A percentile compares a stretch with the other conserved stretches of the same genome.
phyloP scores from a whole-genome alignment of 2,888 invertebrate species.

The Athalia cordata region DNA sequence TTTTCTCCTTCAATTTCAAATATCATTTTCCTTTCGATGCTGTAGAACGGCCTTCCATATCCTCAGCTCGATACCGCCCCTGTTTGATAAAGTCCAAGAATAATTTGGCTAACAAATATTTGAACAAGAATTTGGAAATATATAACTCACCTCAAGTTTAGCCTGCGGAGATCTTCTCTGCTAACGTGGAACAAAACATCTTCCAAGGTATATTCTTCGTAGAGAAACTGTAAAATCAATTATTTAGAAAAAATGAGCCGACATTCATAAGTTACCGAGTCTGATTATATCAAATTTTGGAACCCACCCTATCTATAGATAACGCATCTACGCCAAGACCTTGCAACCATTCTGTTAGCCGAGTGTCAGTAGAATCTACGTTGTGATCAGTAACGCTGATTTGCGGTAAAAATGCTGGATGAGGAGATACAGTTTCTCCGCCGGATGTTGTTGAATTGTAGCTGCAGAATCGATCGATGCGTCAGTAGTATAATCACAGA shows the following conservation, averaged over 20 bases:
- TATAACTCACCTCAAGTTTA: conserved; percentile 83
- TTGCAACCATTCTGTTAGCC: conserved; percentile 84
- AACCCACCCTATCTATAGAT: conserved; percentile 78
- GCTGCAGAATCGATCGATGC: conserved; percentile 49
- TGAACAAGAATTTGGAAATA: conserved; percentile 11
- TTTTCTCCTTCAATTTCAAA: conserved; percentile 18
- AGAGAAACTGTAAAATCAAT: conserved; percentile 74
- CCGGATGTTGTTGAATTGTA: conserved; percentile 59
- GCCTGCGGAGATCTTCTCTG: conserved; percentile 86
- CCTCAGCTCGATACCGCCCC: conserved; percentile 88
- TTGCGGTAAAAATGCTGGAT: conserved; percentile 62
- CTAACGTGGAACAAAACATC: conserved; percentile 88
- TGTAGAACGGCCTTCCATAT: conserved; percentile 89
- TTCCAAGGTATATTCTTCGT: conserved; percentile 86
- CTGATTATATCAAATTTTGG: neutral
- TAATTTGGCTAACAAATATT: conserved; percentile 32
- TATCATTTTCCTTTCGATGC: conserved; percentile 72
- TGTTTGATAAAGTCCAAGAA: conserved; percentile 62
- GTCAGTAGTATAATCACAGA: neutral
- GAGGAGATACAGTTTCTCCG: conserved; percentile 53
- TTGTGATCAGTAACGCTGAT: conserved; percentile 66
- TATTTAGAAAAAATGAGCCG: neutral
- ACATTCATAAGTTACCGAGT: neutral
- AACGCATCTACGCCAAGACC: conserved; percentile 81
- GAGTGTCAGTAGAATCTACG: conserved; percentile 74